These are phyloP conservation scores for Athene noctua DNA, from an alignment of 2,113 vertebrate genomes.

Conservation along the genomic window DNA sequence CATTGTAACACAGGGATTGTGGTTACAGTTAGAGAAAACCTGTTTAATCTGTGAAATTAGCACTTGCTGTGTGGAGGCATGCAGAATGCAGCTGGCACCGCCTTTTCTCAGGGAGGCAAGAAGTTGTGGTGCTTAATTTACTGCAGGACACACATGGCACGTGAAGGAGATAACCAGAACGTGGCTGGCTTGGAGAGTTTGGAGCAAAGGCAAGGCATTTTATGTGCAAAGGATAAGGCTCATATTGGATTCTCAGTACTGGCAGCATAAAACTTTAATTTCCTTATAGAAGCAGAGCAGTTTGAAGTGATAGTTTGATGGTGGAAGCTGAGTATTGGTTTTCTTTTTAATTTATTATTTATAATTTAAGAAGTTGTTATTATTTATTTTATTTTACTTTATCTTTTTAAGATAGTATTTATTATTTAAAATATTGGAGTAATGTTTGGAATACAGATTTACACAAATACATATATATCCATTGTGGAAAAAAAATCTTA, in stretches of 20 bases:
- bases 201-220: neutral
- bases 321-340: neutral
- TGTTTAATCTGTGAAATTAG: neutral
- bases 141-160: neutral
- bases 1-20: neutral
- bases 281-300: neutral
- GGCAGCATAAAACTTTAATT: neutral
- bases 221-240: neutral
- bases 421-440: neutral
- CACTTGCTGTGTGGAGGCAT: neutral
- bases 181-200: neutral
- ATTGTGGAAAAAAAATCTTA: neutral
- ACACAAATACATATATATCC: neutral
- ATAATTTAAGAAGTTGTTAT: neutral
- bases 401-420: neutral
- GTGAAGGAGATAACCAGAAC: neutral
- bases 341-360: constrained; percentile 20
- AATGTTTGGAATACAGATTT: neutral
- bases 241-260: neutral
- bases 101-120: neutral
- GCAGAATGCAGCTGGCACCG: neutral
- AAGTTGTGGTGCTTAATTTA: neutral
- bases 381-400: neutral
- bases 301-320: neutral
- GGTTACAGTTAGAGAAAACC: neutral